These are phyloP conservation scores for Ptilodon capucinus DNA, from an alignment of 2,888 invertebrate species.

Conservation along the genomic window DNA sequence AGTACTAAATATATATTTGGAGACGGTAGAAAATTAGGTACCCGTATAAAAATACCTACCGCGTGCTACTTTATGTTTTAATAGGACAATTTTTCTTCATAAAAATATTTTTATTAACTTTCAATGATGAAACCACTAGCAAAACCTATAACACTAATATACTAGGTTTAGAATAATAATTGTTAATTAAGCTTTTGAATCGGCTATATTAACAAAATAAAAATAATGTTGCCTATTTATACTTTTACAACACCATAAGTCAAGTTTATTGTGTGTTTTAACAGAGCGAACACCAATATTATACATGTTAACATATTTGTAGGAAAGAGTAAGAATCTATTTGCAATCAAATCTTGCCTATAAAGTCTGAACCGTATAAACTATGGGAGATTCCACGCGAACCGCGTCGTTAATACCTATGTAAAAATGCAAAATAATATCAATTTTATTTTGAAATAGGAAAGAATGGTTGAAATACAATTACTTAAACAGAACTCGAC, in stretches of 20 bases:
- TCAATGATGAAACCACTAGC: no score
- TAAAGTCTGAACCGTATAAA: not conserved
- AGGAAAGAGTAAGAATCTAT: no score
- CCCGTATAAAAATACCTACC: not conserved
- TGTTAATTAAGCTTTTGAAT: no score
- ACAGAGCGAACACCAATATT: no score
- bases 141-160: no score
- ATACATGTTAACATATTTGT: no score
- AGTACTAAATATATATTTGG: not conserved
- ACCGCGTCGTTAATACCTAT: constrained; percentile 26
- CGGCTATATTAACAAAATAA: no score
- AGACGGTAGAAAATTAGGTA: not conserved
- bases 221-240: no score
- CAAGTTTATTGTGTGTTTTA: no score
- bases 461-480: constrained; percentile 74
- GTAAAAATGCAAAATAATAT: constrained; percentile 40
- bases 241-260: no score
- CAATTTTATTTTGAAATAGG: constrained; percentile 53
- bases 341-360: no score
- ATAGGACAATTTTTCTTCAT: not conserved
- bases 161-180: no score
- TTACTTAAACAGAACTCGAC: constrained; percentile 76
- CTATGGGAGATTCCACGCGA: constrained; percentile 7
- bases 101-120: constrained; percentile 5
- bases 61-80: not conserved